phyloP scores from a whole-genome alignment of 2,888 invertebrate genomes.

The Cataglyphis livida region DNA sequence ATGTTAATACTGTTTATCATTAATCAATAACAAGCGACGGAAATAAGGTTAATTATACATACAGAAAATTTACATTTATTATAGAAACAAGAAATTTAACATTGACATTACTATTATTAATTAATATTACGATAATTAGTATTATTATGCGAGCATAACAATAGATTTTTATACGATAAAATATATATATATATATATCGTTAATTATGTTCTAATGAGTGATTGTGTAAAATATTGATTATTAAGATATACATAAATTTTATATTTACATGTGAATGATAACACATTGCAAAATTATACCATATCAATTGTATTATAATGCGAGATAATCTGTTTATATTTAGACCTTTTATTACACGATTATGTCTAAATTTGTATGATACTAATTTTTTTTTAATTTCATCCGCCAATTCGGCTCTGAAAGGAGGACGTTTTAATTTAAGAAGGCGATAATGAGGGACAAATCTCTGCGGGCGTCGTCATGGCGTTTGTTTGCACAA shows the following conservation, averaged over 20 bases:
- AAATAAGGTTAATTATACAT: not conserved
- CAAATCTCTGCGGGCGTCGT: not conserved
- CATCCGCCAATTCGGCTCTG: not conserved
- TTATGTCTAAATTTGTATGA: not conserved
- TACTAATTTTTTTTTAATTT: not conserved
- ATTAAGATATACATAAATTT: not conserved
- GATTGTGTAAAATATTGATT: not conserved
- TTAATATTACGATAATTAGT: not conserved
- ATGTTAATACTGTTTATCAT: not conserved
- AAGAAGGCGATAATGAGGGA: slow-evolving; percentile 8
- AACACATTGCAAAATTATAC: not conserved
- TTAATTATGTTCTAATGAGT: not conserved
- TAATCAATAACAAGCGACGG: not conserved
- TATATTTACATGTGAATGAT: not conserved
- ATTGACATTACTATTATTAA: not conserved
- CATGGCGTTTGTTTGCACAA: slow-evolving; percentile 51
- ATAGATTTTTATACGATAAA: not conserved
- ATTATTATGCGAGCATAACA: not conserved
- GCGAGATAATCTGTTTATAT: not conserved
- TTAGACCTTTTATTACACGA: not conserved
- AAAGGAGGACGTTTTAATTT: not conserved
- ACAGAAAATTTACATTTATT: not conserved
- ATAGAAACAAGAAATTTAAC: not conserved
- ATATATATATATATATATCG: not conserved
- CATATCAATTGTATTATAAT: not conserved